Evolutionary conservation across 2,113 vertebrate genomes (phyloP).

Genomic region (Oophaga pumilio): DNA sequence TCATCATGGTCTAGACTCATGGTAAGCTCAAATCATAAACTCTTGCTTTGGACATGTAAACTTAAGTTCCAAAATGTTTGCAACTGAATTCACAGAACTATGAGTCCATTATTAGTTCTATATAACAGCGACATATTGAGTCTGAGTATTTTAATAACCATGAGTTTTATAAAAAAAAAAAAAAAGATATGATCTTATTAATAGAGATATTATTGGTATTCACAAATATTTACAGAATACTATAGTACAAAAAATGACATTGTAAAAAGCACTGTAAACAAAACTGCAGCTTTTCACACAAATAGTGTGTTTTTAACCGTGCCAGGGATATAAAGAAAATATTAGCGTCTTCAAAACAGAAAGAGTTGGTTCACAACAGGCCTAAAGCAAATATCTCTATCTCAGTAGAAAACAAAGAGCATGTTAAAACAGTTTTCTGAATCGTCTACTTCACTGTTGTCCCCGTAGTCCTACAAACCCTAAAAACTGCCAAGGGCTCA

Average conservation of each 20-base stretch:
- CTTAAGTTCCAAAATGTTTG: not conserved
- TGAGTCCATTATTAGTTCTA: not conserved
- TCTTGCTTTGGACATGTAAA: not conserved
- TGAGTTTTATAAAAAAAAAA: not conserved
- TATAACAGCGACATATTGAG: not conserved
- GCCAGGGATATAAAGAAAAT: slow-evolving; percentile 8
- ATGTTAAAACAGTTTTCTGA: slow-evolving; percentile 66
- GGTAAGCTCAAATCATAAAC: too few species aligned
- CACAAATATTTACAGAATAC: not conserved
- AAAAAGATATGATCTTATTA: not conserved
- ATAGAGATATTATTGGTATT: not conserved
- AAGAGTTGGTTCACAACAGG: slow-evolving; percentile 46
- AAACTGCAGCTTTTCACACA: slow-evolving; percentile 1
- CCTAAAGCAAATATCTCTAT: slow-evolving; percentile 65
- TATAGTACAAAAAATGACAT: not conserved
- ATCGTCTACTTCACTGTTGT: slow-evolving; percentile 64
- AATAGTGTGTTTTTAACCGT: not conserved
- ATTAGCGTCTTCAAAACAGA: slow-evolving; percentile 33
- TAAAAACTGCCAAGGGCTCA: slow-evolving; percentile 65
- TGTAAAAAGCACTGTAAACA: not conserved
- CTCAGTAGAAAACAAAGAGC: slow-evolving; percentile 67
- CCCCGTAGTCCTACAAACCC: slow-evolving; percentile 62
- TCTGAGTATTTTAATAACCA: not conserved
- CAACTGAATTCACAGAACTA: too few species aligned
- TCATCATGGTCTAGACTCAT: too few species aligned